A percentile compares a stretch with the other conserved stretches of the same genome.
Evolutionary conservation across 2,113 vertebrate genomes (phyloP).

Genomic region (Urocitellus parryii): DNA sequence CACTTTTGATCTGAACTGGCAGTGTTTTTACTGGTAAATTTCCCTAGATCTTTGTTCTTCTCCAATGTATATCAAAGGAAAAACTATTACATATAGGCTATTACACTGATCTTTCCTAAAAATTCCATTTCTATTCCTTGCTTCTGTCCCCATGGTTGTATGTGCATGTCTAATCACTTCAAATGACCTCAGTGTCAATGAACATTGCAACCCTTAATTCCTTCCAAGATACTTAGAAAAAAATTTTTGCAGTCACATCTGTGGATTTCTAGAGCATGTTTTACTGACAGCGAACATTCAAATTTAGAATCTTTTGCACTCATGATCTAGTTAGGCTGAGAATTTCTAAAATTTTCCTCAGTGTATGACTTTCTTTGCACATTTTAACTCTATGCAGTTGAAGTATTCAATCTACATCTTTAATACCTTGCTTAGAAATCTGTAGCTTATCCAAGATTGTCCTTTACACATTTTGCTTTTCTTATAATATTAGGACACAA

Average conservation of each 20-base stretch:
- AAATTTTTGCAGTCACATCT: neutral
- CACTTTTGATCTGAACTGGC: neutral
- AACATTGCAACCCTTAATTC: neutral
- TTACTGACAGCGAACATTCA: neutral
- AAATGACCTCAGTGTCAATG: neutral
- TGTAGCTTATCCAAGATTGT: neutral
- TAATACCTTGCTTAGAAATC: neutral
- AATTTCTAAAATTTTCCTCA: neutral
- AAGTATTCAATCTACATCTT: neutral
- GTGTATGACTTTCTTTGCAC: neutral
- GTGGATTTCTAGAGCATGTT: neutral
- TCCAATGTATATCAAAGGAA: neutral
- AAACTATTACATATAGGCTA: neutral
- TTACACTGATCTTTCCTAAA: neutral
- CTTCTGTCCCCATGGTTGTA: neutral
- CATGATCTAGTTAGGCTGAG: neutral
- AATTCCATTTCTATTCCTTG: neutral
- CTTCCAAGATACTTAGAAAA: neutral
- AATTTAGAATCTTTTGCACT: neutral
- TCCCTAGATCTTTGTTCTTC: neutral
- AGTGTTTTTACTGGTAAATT: neutral
- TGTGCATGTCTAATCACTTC: neutral
- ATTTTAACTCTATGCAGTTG: neutral
- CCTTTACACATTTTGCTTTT: neutral
- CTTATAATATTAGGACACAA: neutral